Evolutionary conservation across 2,888 invertebrate species (phyloP), one percentile per base, ranked within the genome.

Genomic region (Ochropacha duplaris): DNA sequence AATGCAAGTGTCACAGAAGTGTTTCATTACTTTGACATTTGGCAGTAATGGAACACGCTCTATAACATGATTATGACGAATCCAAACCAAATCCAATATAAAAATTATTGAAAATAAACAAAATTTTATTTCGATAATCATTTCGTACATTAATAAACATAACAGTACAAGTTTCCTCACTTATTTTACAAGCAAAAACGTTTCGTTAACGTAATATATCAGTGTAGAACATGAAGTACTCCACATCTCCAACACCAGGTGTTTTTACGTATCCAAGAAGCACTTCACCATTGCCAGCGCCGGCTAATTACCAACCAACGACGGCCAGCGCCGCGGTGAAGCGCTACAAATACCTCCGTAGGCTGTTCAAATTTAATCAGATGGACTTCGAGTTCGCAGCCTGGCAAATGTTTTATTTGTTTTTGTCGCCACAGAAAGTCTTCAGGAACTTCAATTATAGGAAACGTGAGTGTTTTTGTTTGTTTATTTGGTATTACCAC

Each of bases 361-460:
- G 98, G 78, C 89, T 98, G 60, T 94, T 98, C 60, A 97, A 97
- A 87, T 98, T 98, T 81, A 95, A 97, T 78, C 99, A 99, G 92
- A 99, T 99, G 99, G 99, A 99, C 90, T 99, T 99, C 92, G 99
- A 99, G 85, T 99, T 98, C 93, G 99, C 99, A 0, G 93, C 97
- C n/a, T 99, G 99, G 99, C 99, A 99, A 94, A 99, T 99, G 98
- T 88, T 99, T 0, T 99, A 99, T 85, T 93, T 99, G 64, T 97
- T 99, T 81, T 94, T 97, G 58, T 94, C 98, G 0, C 99, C 99
- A 16, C 99, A 99, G 80, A 99, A 98, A 94, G 98, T 99, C 39
- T 98, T 98, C 84, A 95, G 98, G 83, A 99, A 99, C 92, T 99
- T 99, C 87, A 97, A 98, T 79, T 99, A 99, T 93, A 96, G 99